Conservation (phyloP, 2,888 invertebrate genomes). For the Acleris cristana region DNA sequence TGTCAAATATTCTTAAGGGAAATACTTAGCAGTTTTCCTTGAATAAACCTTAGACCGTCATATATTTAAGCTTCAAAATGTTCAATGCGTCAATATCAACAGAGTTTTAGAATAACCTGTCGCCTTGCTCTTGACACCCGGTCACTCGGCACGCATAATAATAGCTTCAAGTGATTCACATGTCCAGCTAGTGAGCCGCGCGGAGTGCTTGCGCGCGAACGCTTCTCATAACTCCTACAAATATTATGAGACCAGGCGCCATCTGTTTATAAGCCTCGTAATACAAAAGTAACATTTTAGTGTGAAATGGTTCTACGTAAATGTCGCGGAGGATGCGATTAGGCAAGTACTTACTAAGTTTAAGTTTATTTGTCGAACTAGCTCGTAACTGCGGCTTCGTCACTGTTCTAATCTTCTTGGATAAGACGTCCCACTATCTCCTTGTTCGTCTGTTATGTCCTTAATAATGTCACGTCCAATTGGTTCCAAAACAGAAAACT, state of each 20-base stretch:
- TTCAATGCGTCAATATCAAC: conserved; percentile 14
- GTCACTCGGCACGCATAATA: conserved; percentile 81
- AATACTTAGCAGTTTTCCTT: too few relatives aligned
- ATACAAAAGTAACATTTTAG: neutral
- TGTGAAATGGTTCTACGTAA: conserved; percentile 45
- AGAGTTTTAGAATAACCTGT: conserved; percentile 13
- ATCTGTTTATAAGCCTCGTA: neutral
- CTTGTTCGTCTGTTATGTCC: too few relatives aligned
- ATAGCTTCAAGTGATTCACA: conserved; percentile 78
- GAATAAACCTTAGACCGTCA: neutral
- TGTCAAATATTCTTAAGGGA: too few relatives aligned
- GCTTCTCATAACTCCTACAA: conserved; percentile 43
- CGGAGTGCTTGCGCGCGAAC: conserved; percentile 60
- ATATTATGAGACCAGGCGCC: neutral
- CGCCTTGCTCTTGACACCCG: conserved; percentile 80
- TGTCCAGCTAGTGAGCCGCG: conserved; percentile 60
- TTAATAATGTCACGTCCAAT: too few relatives aligned
- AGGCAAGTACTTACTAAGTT: conserved; percentile 51
- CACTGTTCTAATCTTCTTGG: too few relatives aligned
- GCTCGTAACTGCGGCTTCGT: too few relatives aligned
- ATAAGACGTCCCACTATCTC: too few relatives aligned
- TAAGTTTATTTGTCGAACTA: neutral
- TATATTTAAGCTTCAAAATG: neutral
- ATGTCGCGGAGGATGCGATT: conserved; percentile 61
- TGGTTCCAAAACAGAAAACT: too few relatives aligned